phyloP scores from a whole-genome alignment of 2,888 invertebrate genomes.

The Yponomeuta sedellus region DNA sequence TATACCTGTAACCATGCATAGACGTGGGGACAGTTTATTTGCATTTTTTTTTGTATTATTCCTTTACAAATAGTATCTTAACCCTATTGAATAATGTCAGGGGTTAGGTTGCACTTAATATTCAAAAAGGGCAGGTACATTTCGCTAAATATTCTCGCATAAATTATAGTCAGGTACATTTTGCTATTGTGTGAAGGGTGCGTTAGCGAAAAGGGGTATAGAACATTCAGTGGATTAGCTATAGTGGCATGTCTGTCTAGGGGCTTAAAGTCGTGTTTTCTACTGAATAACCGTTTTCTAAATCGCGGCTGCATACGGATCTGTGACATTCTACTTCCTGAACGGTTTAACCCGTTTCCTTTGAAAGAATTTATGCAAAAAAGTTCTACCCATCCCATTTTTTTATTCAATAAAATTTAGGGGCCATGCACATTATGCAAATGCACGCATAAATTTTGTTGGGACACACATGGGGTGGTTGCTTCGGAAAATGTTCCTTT shows the following conservation, averaged over 20 bases:
- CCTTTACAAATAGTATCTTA: constrained; percentile 74
- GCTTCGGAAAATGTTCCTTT: constrained; percentile 34
- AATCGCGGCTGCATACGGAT: constrained; percentile 47
- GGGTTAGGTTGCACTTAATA: constrained; percentile 78
- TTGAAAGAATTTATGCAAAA: constrained; percentile 77
- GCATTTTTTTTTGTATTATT: constrained; percentile 71
- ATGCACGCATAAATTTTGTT: constrained; percentile 75
- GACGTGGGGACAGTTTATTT: constrained; percentile 74
- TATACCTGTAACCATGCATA: constrained; percentile 60
- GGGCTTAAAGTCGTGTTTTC: constrained; percentile 35
- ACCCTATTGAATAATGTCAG: constrained; percentile 75
- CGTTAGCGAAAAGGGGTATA: constrained; percentile 37
- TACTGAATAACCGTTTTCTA: constrained; percentile 39
- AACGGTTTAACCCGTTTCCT: constrained; percentile 75
- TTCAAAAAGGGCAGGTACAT: constrained; percentile 78
- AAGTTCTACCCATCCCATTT: constrained; percentile 77
- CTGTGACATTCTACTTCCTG: constrained; percentile 71
- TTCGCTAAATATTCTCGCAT: constrained; percentile 76
- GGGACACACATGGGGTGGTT: constrained; percentile 34
- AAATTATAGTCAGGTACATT: constrained; percentile 78
- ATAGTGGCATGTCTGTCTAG: constrained; percentile 32
- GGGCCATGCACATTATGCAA: constrained; percentile 77
- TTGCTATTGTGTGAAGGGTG: constrained; percentile 63
- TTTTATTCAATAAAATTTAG: constrained; percentile 76
- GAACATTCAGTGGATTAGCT: constrained; percentile 28